Conservation (phyloP, 1,140 invertebrate genomes). For the Trialeurodes vaporariorum region DNA sequence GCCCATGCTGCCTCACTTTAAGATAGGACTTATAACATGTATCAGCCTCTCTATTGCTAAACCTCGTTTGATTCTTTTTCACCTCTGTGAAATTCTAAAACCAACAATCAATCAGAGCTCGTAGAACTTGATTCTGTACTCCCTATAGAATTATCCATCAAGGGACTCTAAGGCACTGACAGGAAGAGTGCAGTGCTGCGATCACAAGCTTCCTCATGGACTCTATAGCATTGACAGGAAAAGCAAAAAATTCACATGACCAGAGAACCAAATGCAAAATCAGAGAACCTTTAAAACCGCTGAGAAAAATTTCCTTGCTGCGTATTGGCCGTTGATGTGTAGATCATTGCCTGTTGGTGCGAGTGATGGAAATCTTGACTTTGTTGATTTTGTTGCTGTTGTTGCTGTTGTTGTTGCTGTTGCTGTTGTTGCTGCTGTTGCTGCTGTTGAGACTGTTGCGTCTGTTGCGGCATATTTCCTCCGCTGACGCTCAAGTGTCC, state of each 20-base stretch:
- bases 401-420: constrained; percentile 30
- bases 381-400: constrained; percentile 27
- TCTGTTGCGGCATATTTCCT: constrained; percentile 36
- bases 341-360: constrained; percentile 28
- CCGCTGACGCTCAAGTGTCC: constrained; percentile 23
- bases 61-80: no score
- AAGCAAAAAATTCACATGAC: background rate
- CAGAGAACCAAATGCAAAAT: constrained; percentile 3
- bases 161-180: no score
- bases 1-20: no score
- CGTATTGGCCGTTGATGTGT: constrained; percentile 17
- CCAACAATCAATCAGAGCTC: no score
- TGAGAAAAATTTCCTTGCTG: constrained; percentile 20
- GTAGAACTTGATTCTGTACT: no score
- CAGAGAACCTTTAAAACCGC: constrained; percentile 16
- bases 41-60: no score
- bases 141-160: no score
- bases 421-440: constrained; percentile 36
- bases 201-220: no score
- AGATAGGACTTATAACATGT: no score
- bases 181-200: no score
- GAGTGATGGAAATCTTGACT: constrained; percentile 25
- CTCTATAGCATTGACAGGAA: no score
- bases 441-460: constrained; percentile 32
- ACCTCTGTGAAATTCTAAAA: no score